Evolutionary conservation across 2,113 vertebrate genomes (phyloP).

Genomic region (Axis porcinus): DNA sequence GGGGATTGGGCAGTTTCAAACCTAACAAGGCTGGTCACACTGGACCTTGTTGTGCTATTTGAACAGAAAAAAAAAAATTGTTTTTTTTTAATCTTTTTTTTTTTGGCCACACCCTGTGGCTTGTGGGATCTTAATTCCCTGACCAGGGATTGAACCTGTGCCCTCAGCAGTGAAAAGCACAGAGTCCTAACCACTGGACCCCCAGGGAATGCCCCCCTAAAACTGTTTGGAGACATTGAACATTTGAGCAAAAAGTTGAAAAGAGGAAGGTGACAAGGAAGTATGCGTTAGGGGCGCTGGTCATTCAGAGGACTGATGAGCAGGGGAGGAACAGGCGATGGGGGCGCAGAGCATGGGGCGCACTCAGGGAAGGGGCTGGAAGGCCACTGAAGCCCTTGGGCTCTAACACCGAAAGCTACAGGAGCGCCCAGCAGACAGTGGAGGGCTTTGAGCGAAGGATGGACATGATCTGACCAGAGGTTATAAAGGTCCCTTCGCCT

Average conservation of each 20-base stretch:
- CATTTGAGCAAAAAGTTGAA: not conserved
- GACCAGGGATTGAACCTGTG: not conserved
- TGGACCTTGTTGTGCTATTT: not conserved
- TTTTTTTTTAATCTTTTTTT: not conserved
- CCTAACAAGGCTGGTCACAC: not conserved
- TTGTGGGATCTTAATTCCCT: not conserved
- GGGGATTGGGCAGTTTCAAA: not conserved
- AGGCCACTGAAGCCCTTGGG: too few species aligned
- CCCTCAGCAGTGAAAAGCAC: not conserved
- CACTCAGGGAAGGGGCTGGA: not conserved
- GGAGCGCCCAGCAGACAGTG: not conserved
- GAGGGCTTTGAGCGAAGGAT: not conserved
- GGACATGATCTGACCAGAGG: too few species aligned
- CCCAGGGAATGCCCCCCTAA: not conserved
- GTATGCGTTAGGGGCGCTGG: not conserved
- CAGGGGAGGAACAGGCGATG: not conserved
- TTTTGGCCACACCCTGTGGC: not conserved
- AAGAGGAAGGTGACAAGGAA: not conserved
- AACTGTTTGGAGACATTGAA: not conserved
- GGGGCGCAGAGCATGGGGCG: not conserved
- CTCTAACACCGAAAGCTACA: not conserved
- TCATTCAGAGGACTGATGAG: fast-evolving
- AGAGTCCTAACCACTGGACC: not conserved
- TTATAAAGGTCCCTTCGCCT: not conserved
- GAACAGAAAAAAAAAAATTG: not conserved